Evolutionary conservation across 2,888 invertebrate genomes (phyloP).

Genomic region (Tanaodytes sp.): DNA sequence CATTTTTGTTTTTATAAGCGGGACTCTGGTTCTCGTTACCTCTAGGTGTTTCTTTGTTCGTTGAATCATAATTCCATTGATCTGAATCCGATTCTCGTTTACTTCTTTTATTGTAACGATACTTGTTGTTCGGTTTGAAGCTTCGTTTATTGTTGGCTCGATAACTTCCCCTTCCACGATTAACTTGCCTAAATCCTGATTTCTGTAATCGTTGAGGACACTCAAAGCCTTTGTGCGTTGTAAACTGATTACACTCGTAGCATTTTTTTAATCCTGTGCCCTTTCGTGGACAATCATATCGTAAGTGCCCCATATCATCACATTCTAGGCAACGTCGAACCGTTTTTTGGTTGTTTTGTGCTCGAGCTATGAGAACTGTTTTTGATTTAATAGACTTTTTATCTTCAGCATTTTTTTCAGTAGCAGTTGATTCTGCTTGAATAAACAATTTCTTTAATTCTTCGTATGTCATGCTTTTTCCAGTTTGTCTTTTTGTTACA

Average conservation of each 20-base stretch:
- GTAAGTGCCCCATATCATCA: slow-evolving; percentile 1
- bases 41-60: background rate
- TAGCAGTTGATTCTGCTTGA: background rate
- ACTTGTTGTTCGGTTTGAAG: slow-evolving; percentile 8
- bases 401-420: background rate
- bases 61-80: background rate
- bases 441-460: background rate
- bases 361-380: background rate
- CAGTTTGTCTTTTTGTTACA: background rate
- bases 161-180: background rate
- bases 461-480: background rate
- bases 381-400: background rate
- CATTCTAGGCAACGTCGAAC: slow-evolving; percentile 1
- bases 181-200: background rate
- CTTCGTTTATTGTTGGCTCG: background rate
- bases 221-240: slow-evolving; percentile 9
- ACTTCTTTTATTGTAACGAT: background rate
- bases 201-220: background rate
- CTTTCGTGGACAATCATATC: background rate
- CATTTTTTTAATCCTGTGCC: slow-evolving; percentile 13
- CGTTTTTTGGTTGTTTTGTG: background rate
- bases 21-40: background rate
- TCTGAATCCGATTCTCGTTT: background rate
- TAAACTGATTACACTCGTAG: slow-evolving; percentile 12
- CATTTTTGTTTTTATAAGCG: background rate